These are phyloP conservation scores for Euura lappo DNA, from an alignment of 1,140 invertebrate species.

Conservation along the genomic window DNA sequence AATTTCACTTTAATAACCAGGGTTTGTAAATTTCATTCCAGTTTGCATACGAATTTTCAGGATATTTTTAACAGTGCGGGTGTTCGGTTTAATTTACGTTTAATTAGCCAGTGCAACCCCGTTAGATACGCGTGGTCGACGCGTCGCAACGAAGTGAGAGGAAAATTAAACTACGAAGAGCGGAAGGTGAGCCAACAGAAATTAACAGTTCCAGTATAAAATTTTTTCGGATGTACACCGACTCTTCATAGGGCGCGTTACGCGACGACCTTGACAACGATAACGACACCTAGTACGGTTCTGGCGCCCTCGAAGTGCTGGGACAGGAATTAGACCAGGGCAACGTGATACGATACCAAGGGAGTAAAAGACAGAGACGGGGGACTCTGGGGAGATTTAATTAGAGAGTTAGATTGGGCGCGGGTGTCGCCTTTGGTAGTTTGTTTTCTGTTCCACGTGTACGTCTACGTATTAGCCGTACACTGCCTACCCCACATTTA, in stretches of 20 bases:
- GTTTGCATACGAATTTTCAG: too few relatives aligned
- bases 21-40: too few relatives aligned
- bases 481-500: too few relatives aligned
- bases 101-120: background rate
- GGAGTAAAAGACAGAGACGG: background rate
- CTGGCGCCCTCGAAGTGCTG: too few relatives aligned
- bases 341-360: too few relatives aligned
- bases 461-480: too few relatives aligned
- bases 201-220: background rate
- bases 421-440: background rate
- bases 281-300: background rate
- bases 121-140: background rate
- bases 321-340: too few relatives aligned
- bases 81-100: background rate
- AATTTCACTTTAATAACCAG: too few relatives aligned
- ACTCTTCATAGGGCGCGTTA: background rate
- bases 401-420: background rate
- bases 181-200: background rate
- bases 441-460: background rate
- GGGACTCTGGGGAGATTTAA: background rate
- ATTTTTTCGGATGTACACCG: background rate
- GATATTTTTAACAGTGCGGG: too few relatives aligned
- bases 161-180: constrained; percentile 2
- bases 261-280: background rate
- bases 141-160: background rate